Base-by-base conservation (phyloP, 2,113 vertebrate genomes). In the Furnarius figulus region DNA sequence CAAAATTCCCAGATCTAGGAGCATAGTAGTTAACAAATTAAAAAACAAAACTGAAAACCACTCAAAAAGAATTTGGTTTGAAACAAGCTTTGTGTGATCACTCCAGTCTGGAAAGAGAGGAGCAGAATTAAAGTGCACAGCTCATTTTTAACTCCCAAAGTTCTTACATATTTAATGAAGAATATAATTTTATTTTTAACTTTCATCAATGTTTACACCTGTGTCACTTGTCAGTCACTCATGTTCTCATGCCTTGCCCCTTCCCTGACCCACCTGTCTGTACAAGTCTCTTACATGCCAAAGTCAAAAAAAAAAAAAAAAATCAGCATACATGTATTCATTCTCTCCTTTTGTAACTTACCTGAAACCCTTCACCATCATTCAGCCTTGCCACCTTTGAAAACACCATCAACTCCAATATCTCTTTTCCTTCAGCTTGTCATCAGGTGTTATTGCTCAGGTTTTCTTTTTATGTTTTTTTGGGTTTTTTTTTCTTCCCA, bases 11-110 rank as follows among this genome's bases (percentile, higher is more conserved):
- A 93, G 42, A 50, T 14, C 4, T 8, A 68, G 17, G 7, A 23
- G 13, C 33, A 2, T 1, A 70, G 22, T 7, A 58, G 14, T 28
- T 61, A 39, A 58, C 76, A 39, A 28, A n/a, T 5, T 17, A 59
- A 25, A 53, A 37, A 61, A 4, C 22, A 28, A 62, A 62, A 19
- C 25, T 24, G n/a, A 37, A 55, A 10, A 19, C 17, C 35, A 39
- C 35, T 25, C 16, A 27, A 30, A 22, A 66, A 46, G 3, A 68
- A 83, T 52, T 22, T 37, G 0, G 4, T 56, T 61, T 68, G 12
- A 17, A 85, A 66, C 9, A 5, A 8, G 1, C 15, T 13, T 6
- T 47, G 5, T 59, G 44, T 52, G 56, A n/a, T 23, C 0, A 0
- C 33, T 61, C 0, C 1, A 9, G 5, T 47, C 4, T 6, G 24